Evolutionary conservation across 2,888 invertebrate genomes (phyloP), one percentile per base, ranked within the genome.

Genomic region (Sphinx pinastri): DNA sequence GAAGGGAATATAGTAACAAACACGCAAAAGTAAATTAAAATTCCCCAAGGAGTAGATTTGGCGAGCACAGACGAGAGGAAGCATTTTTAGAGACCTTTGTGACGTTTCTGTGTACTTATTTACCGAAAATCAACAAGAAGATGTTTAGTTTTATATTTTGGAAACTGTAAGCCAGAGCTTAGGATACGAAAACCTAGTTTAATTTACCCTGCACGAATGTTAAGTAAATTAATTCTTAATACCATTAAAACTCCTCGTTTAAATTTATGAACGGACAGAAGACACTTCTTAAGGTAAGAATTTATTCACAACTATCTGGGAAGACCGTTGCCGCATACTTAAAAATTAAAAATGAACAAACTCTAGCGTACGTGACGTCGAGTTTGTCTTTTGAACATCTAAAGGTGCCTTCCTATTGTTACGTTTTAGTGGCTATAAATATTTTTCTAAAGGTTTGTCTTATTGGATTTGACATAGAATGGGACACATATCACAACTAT

Each of bases 1-100:
- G n/a, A 11, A 52, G 5, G 16, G 16, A 47, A 60, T 47, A 60
- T 16, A 10, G 47, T 47, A 16, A 60, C 47, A 47, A 60, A 60
- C 47, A 47, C 45, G 45, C n/a, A 47, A 60, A 60, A 16, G 3
- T 45, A 60, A 60, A 60, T 60, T 60, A 60, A 60, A 45, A 60
- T 60, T n/a, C 60, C 16, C 16, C 16, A 45, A 10, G 16, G 19
- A 45, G n/a, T 8, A 45, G n/a, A 16, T 45, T 45, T 3, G 7
- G 16, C n/a, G 59, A 60, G 45, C 59, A 60, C n/a, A n/a, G 16
- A n/a, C 11, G 45, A 60, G 38, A n/a, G n/a, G 45, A 60, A 60
- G 45, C 16, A 60, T 45, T 60, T 16, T 7, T 11, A 45, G 45
- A 11, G 45, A 6, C 38, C 59, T 60, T 60, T 45, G 45, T 60